Base-by-base conservation (phyloP, 92 coral and sea anemone genomes). In the Umimayanthus chanpuru region DNA sequence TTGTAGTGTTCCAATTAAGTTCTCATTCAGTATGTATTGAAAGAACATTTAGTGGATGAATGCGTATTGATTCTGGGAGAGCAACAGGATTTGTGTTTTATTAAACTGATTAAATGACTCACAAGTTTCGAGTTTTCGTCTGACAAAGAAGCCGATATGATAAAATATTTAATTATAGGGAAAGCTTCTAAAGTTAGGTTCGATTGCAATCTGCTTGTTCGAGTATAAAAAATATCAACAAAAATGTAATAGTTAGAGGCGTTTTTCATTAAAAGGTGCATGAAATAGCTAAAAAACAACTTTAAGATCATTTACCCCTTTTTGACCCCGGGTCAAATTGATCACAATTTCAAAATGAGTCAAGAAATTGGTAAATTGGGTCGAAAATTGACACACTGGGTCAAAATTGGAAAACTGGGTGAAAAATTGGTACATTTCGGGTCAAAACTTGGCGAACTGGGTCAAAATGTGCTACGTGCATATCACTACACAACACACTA, bases 321-420 rank as follows among this genome's bases (percentile, higher is more conserved):
- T 58, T 58, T 58, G 66, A 58, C 66, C 55, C 66, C 66, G 66
- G 66, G 66, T 58, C 66, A 58, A 58, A 58, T 58, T 58, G 23
- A 58, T n/a, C n/a, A 58, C n/a, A 58, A 15, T 58, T 58, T 58
- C 5, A 58, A 20, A 58, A 23, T n/a, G 66, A n/a, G 66, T 58
- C 66, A 58, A 58, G 66, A 58, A 58, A 58, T 58, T n/a, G n/a
- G n/a, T n/a, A n/a, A n/a, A n/a, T n/a, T 58, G n/a, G 66, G 66
- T 58, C 66, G 16, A 58, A 58, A 58, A 58, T 15, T 58, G 66
- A n/a, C 5, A 15, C 2, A 58, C 9, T 58, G 66, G n/a, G n/a
- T n/a, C n/a, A n/a, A n/a, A n/a, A n/a, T n/a, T n/a, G n/a, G n/a
- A n/a, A n/a, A n/a, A n/a, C n/a, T n/a, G n/a, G n/a, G n/a, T n/a